Evolutionary conservation across 1,140 invertebrate genomes (phyloP).

Genomic region (Temnothorax curvispinosus): DNA sequence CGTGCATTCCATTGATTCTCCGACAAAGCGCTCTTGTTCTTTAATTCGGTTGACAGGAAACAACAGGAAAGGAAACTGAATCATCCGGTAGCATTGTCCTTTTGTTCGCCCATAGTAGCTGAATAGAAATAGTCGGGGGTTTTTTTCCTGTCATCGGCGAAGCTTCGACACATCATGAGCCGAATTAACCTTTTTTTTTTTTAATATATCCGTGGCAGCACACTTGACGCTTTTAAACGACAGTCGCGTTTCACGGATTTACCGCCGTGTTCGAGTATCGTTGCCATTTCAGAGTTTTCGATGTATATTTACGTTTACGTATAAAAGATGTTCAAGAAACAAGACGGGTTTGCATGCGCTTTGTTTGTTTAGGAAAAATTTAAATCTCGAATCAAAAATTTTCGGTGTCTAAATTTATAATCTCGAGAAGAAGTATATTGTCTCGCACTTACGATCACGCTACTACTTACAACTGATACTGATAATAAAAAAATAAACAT

Average conservation of each 20-base stretch:
- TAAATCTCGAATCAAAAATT: neutral
- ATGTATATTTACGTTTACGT: conserved; percentile 1
- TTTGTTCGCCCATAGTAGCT: conserved; percentile 64
- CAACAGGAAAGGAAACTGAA: conserved; percentile 73
- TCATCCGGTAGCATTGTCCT: conserved; percentile 71
- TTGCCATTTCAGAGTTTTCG: conserved; percentile 23
- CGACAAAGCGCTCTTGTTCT: conserved; percentile 75
- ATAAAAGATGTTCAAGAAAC: conserved; percentile 3
- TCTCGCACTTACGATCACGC: neutral
- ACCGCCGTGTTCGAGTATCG: conserved; percentile 17
- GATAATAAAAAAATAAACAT: neutral
- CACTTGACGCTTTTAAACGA: conserved; percentile 45
- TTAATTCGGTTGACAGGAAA: conserved; percentile 74
- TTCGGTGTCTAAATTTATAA: neutral
- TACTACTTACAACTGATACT: neutral
- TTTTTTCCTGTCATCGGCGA: conserved; percentile 53
- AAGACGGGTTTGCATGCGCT: neutral
- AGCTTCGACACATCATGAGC: conserved; percentile 48
- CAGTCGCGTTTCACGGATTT: conserved; percentile 24
- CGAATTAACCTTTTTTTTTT: conserved; percentile 51
- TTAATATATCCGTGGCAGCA: conserved; percentile 41
- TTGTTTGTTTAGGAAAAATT: neutral
- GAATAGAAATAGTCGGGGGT: conserved; percentile 59
- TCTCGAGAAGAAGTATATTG: neutral
- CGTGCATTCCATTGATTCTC: conserved; percentile 73